phyloP scores from a whole-genome alignment of 2,113 vertebrate species.

The Labeo rohita region DNA sequence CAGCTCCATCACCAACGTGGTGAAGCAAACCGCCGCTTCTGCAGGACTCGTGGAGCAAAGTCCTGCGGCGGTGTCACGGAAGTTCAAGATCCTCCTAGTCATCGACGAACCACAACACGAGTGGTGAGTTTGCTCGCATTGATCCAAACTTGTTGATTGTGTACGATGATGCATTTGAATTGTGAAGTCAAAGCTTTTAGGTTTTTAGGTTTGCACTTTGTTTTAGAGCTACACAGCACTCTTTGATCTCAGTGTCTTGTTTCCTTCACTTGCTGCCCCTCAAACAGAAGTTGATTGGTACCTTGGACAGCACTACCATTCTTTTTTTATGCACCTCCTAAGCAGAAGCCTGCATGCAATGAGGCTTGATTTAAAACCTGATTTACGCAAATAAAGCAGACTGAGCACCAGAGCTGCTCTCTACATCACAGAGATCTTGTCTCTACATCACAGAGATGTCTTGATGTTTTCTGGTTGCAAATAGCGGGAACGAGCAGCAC shows the following conservation, averaged over 20 bases:
- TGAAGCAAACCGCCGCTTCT: constrained; percentile 91
- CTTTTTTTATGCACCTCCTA: background rate
- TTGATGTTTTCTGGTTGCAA: background rate
- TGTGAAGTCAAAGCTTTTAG: background rate
- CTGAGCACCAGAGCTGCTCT: background rate
- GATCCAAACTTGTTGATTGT: background rate
- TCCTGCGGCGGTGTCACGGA: constrained; percentile 72
- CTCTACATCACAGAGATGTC: background rate
- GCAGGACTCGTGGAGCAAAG: constrained; percentile 85
- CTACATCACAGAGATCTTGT: background rate
- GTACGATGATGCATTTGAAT: background rate
- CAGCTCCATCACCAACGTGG: constrained; percentile 92
- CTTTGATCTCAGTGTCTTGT: background rate
- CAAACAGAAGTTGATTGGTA: background rate
- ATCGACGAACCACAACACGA: constrained; percentile 92
- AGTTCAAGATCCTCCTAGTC: constrained; percentile 92
- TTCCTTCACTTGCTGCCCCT: background rate
- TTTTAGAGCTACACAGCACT: background rate
- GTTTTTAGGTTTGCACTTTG: background rate
- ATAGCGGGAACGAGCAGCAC: background rate
- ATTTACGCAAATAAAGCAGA: background rate
- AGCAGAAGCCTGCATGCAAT: constrained; percentile 20
- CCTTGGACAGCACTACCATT: background rate
- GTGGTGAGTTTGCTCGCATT: constrained; percentile 80
- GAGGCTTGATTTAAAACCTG: background rate